Base-by-base conservation (phyloP, 2,113 vertebrate species). In the Etia nguti region DNA sequence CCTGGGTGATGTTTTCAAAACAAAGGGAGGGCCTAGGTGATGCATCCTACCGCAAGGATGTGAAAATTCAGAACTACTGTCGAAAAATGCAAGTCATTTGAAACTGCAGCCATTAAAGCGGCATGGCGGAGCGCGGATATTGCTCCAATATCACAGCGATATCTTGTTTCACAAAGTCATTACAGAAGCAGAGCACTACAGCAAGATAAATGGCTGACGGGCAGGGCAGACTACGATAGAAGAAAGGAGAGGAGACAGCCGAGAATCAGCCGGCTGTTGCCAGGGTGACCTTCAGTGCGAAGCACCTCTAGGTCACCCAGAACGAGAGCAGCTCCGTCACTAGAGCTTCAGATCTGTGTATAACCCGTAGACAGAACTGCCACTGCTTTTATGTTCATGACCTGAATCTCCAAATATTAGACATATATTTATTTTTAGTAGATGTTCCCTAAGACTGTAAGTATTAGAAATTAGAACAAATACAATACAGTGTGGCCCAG, bases 131-230 rank as follows among this genome's bases (percentile, higher is more conserved):
- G 77, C 2, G 8, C 26, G 79, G 50, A 77, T 50, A 79, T 59
- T 11, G 3, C 29, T 87, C 41, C 56, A 18, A 52, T 80, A 80
- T 89, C 82, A 84, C 2, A 18, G 46, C 20, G 81, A 79, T 73
- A 87, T 87, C 87, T 48, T 38, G 81, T 90, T 93, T 91, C 92
- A 93, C 84, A 88, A 87, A 93, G 73, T 89, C 90, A 83, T 91
- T 83, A 86, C 43, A 83, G 83, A 55, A 82, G 81, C 82, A 36
- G 84, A 73, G 81, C 46, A 34, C 46, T 77, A 77, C 24, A 34
- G 73, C 34, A 13, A 89, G 90, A 95, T 86, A 80, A 92, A 95
- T 86, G 79, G 89, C 92, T 55, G 85, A 83, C 4, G 7, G 92
- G 48, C 75, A 29, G 57, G 20, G 55, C 29, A 73, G 94, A 55